These are phyloP conservation scores for Scarus forsteni DNA, from an alignment of 2,797 vertebrate species.

Conservation along the genomic window DNA sequence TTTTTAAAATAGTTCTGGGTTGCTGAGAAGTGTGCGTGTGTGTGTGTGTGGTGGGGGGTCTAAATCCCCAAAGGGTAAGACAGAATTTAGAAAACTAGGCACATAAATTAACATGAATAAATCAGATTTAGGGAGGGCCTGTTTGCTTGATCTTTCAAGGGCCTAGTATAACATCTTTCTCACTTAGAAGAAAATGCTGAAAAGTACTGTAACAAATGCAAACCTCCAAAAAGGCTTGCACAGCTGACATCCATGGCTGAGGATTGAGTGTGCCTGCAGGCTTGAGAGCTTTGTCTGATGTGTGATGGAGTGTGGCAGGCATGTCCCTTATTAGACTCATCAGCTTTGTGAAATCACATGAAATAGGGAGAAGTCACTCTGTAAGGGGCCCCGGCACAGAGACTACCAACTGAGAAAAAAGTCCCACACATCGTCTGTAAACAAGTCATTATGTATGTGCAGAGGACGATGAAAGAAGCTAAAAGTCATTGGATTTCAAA, in stretches of 20 bases:
- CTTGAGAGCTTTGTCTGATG: constrained; percentile 52
- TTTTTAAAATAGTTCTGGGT: too few species aligned
- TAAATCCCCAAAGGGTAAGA: too few species aligned
- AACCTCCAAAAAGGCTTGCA: constrained; percentile 14
- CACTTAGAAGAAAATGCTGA: constrained; percentile 8
- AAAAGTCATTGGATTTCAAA: constrained; percentile 3
- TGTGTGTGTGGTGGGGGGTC: too few species aligned
- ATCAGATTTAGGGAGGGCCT: too few species aligned
- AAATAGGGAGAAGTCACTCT: constrained; percentile 47
- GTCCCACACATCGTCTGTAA: constrained; percentile 35
- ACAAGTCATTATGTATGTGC: constrained; percentile 48
- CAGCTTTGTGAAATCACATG: constrained; percentile 55
- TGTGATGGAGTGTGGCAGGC: constrained; percentile 57
- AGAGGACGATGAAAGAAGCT: constrained; percentile 5
- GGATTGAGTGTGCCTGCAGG: constrained; percentile 49
- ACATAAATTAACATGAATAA: too few species aligned
- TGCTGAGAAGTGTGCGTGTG: too few species aligned
- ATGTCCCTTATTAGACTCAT: constrained; percentile 62
- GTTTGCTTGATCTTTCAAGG: not conserved
- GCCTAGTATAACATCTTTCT: not conserved
- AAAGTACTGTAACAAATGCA: constrained; percentile 17
- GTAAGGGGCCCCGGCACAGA: constrained; percentile 33
- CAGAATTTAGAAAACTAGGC: too few species aligned
- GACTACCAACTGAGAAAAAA: constrained; percentile 26
- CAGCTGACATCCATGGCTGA: constrained; percentile 19